phyloP scores from a whole-genome alignment of 1,140 invertebrate genomes.

The Zaprionus africanus region DNA sequence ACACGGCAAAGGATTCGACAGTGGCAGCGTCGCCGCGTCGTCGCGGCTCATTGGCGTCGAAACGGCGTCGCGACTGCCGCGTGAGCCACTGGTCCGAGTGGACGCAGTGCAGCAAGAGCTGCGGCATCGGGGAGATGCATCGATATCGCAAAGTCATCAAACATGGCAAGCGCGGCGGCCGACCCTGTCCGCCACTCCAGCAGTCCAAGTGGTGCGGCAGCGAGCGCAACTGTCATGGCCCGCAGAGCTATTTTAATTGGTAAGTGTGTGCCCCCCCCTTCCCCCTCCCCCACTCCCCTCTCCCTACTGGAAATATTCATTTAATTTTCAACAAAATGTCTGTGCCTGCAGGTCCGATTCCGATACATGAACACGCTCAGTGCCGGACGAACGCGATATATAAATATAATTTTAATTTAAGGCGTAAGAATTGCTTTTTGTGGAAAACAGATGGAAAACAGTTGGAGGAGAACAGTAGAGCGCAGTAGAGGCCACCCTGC shows the following conservation, averaged over 20 bases:
- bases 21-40: conserved; percentile 49
- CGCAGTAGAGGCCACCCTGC: conserved; percentile 17
- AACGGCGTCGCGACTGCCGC: conserved; percentile 88
- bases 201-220: conserved; percentile 95
- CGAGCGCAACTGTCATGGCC: conserved; percentile 88
- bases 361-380: conserved; percentile 74
- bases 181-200: conserved; percentile 91
- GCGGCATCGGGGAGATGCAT: conserved; percentile 94
- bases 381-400: conserved; percentile 45
- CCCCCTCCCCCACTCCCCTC: background rate
- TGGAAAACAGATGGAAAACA: conserved; percentile 41
- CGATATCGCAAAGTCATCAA: conserved; percentile 90
- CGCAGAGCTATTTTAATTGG: conserved; percentile 84
- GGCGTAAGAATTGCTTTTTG: conserved; percentile 80
- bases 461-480: conserved; percentile 35
- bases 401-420: conserved; percentile 83
- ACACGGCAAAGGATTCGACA: conserved; percentile 19
- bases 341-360: conserved; percentile 68
- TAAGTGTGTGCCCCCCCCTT: conserved; percentile 41
- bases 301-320: conserved; percentile 43
- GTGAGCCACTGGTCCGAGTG: conserved; percentile 95
- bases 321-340: conserved; percentile 40
- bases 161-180: conserved; percentile 90
- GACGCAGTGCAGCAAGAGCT: conserved; percentile 93
- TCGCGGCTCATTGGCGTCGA: conserved; percentile 83